A percentile compares a stretch with the other conserved stretches of the same genome.
Evolutionary conservation across 2,113 vertebrate genomes (phyloP).

Genomic region (Anolis sagrei): DNA sequence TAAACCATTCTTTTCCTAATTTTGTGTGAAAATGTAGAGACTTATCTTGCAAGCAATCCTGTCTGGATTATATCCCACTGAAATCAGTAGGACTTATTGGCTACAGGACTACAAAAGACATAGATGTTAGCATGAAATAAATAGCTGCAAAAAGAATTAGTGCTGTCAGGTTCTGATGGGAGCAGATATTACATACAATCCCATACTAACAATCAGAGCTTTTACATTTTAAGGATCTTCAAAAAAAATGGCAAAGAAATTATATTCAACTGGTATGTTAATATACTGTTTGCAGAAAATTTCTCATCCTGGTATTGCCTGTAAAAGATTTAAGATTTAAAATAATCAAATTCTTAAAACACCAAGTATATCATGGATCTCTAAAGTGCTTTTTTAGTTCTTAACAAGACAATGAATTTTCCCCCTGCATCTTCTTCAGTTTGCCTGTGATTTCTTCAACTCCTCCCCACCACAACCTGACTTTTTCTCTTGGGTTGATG

Average conservation of each 20-base stretch:
- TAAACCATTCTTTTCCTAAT: slow-evolving; percentile 15
- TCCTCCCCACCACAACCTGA: slow-evolving; percentile 1
- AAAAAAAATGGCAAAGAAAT: background rate
- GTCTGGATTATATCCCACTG: background rate
- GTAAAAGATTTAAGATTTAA: slow-evolving; percentile 23
- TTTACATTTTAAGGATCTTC: slow-evolving; percentile 35
- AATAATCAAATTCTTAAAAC: slow-evolving; percentile 34
- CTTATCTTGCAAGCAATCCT: background rate
- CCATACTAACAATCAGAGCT: background rate
- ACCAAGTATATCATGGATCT: background rate
- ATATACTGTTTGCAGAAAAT: slow-evolving; percentile 20
- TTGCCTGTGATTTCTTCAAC: slow-evolving; percentile 9
- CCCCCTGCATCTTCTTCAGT: slow-evolving; percentile 5
- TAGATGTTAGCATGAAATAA: background rate
- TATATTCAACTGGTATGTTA: background rate
- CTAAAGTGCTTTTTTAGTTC: background rate
- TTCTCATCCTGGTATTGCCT: slow-evolving; percentile 24
- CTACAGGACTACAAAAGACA: background rate
- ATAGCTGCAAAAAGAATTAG: background rate
- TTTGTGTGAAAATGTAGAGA: background rate
- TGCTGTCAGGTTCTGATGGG: background rate
- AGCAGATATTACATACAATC: slow-evolving; percentile 23
- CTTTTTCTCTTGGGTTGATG: slow-evolving; percentile 13
- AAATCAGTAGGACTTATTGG: slow-evolving; percentile 11
- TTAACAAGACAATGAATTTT: slow-evolving; percentile 31